Percentiles rank a stretch among this genome's conserved stretches.
phyloP scores from a whole-genome alignment of 2,888 invertebrate species.

The Dilophus febrilis region DNA sequence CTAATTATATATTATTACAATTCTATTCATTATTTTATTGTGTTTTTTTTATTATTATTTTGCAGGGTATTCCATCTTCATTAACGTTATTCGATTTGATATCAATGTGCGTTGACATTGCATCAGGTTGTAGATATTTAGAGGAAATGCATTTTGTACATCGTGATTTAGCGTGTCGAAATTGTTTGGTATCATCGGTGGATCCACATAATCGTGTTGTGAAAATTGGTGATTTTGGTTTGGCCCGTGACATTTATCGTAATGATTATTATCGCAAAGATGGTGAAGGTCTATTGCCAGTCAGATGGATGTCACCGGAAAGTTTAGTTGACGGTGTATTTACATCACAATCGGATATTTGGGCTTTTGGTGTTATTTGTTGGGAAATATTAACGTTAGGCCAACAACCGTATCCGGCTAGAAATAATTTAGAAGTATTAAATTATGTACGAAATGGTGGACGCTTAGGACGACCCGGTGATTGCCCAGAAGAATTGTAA shows the following conservation, averaged over 20 bases:
- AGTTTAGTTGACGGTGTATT: conserved; percentile 91
- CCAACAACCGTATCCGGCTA: conserved; percentile 89
- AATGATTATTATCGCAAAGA: conserved; percentile 96
- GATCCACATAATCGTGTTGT: conserved; percentile 42
- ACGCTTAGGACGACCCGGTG: conserved; percentile 58
- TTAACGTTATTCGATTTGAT: conserved; percentile 70
- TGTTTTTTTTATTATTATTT: conserved; percentile 1
- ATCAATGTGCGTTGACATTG: conserved; percentile 89
- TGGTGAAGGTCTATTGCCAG: conserved; percentile 76
- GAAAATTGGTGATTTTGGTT: conserved; percentile 86
- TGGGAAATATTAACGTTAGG: conserved; percentile 97
- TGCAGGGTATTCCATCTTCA: conserved; percentile 42
- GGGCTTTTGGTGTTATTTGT: conserved; percentile 85
- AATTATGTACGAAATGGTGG: conserved; percentile 80
- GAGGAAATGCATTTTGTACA: conserved; percentile 97
- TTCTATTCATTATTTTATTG: no score
- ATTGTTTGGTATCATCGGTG: conserved; percentile 73
- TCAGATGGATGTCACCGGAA: conserved; percentile 98
- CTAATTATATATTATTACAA: no score
- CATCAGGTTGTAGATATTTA: conserved; percentile 84
- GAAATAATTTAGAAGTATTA: conserved; percentile 82
- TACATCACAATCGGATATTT: conserved; percentile 91
- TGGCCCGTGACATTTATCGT: conserved; percentile 92
- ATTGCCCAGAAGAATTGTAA: conserved; percentile 69
- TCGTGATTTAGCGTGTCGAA: conserved; percentile 87